These are phyloP conservation scores for Phalloptychus januarius DNA, from an alignment of 2,797 vertebrate genomes.

Conservation along the genomic window DNA sequence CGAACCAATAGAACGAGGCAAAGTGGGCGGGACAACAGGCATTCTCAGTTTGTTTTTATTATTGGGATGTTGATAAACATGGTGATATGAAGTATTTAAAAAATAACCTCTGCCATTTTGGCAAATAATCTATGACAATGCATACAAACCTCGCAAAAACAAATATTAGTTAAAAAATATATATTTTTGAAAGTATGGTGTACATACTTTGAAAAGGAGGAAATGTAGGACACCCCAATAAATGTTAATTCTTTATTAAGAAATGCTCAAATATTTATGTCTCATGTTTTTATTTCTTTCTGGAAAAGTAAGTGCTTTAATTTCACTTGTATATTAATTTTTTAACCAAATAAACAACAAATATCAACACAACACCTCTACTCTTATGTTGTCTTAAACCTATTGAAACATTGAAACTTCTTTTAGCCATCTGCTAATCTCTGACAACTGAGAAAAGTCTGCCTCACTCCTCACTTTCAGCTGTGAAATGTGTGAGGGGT, in stretches of 20 bases:
- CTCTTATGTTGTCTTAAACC: background rate
- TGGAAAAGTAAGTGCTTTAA: background rate
- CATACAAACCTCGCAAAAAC: background rate
- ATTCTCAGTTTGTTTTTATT: background rate
- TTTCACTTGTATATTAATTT: background rate
- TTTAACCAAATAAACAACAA: background rate
- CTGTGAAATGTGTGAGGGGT: background rate
- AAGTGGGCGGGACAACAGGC: constrained; percentile 53
- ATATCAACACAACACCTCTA: too few species aligned
- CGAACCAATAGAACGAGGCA: constrained; percentile 42
- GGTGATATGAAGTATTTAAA: background rate
- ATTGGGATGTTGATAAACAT: background rate
- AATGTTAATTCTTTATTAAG: background rate
- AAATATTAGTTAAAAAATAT: background rate
- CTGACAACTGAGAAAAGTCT: background rate
- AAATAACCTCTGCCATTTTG: background rate
- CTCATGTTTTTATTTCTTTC: background rate
- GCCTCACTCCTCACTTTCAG: too few species aligned
- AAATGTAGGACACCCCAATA: background rate
- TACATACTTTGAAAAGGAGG: background rate
- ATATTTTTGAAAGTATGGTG: background rate
- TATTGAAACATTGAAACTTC: background rate
- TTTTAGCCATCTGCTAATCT: background rate
- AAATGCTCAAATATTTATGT: background rate
- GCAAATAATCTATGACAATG: background rate